Evolutionary conservation across 2,113 vertebrate genomes (phyloP), one percentile per base, ranked within the genome.

Genomic region (Pionites leucogaster): DNA sequence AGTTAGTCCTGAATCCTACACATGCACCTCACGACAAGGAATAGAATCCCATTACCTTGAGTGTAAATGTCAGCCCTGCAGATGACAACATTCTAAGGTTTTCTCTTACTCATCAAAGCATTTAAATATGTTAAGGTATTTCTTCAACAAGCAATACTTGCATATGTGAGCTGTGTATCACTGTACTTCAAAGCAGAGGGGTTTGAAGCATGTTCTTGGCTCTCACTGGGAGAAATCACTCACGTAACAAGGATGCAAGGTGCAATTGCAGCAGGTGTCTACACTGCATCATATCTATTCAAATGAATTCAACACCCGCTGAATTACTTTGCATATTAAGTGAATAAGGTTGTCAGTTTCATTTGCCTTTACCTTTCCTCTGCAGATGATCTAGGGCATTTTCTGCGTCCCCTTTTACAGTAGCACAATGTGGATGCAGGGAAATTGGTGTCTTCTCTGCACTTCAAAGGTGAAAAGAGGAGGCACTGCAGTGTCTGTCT

Each of bases 141-240:
- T 96, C 79, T 59, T 95, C 88, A 91, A 87, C 93, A 93, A 94
- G 87, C 16, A 70, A 68, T 68, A 77, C 70, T 69, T 92, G 72
- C 65, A 16, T 90, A 77, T n/a, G 55, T 27, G 82, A 97, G 72
- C 63, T 49, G 95, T 62, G 57, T 63, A 92, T 92, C 88, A 90
- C 62, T 85, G 25, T 80, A 88, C 91, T 96, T 97, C 95, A 97
- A 96, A 97, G 96, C 65, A 82, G 70, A 90, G 89, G 68, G 42
- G 46, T 96, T 95, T 88, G 84, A 97, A 93, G 90, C 70, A 49
- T 97, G 95, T 88, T 96, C 90, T 92, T 91, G 72, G 78, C 79
- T 96, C 91, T 97, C 79, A 47, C 95, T 90, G 62, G 93, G 90
- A 94, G 88, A 97, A 97, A 95, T 97, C 88, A 91, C 65, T 97